These are phyloP conservation scores for Rotaria macrura DNA, from an alignment of 2,888 invertebrate genomes.

Conservation along the genomic window DNA sequence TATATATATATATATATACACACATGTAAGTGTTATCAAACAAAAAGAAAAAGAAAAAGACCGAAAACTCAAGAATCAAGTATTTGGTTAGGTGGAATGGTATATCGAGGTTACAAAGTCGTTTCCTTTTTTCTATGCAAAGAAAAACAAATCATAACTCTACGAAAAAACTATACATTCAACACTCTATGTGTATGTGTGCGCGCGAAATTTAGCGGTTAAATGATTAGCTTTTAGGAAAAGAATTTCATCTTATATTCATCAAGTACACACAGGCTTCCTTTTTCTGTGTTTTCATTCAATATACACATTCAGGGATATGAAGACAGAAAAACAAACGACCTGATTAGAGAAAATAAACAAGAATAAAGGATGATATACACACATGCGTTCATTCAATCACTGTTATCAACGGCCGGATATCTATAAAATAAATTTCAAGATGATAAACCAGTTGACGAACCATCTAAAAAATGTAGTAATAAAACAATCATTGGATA, in stretches of 20 bases:
- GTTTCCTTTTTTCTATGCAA: not conserved
- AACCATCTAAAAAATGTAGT: not conserved
- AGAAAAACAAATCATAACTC: not conserved
- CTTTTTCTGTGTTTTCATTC: not conserved
- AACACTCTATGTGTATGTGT: not conserved
- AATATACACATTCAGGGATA: not conserved
- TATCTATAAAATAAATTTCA: not conserved
- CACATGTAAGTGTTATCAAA: not conserved
- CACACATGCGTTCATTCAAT: conserved; percentile 2
- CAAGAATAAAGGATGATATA: not conserved
- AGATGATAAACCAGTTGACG: conserved; percentile 12
- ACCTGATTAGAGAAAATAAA: conserved; percentile 8
- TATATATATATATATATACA: not conserved
- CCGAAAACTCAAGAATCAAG: not conserved
- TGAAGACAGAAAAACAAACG: not conserved
- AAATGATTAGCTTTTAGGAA: not conserved
- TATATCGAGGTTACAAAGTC: not conserved
- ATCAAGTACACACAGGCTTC: not conserved
- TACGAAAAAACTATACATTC: not conserved
- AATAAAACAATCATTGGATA: too few species aligned
- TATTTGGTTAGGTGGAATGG: not conserved
- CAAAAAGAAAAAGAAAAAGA: not conserved
- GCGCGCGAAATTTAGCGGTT: not conserved
- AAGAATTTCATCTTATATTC: not conserved
- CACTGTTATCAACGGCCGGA: conserved; percentile 3